Percentiles rank a stretch among this genome's conserved stretches.
phyloP scores from a whole-genome alignment of 2,888 invertebrate species.

The Diogma glabrata region DNA sequence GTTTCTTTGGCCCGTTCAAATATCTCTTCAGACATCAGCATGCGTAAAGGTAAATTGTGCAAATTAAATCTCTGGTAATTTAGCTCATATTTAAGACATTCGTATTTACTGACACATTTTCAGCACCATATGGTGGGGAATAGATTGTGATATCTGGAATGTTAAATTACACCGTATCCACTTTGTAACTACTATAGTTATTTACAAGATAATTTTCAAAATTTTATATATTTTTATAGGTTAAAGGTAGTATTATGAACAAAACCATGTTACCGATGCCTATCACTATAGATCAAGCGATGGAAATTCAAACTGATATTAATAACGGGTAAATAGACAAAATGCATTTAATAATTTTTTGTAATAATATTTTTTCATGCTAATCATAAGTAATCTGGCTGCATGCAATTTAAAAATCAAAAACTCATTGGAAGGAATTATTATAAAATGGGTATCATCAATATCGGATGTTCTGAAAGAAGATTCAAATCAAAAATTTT shows the following conservation, averaged over 20 bases:
- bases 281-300: slow-evolving; percentile 57
- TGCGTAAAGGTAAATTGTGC: too few species aligned
- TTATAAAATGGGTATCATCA: slow-evolving; percentile 77
- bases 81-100: too few species aligned
- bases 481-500: slow-evolving; percentile 57
- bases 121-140: too few species aligned
- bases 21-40: too few species aligned
- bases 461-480: slow-evolving; percentile 57
- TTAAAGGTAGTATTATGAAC: slow-evolving; percentile 64
- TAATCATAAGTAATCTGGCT: slow-evolving; percentile 35
- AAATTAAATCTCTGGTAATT: too few species aligned
- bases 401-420: slow-evolving; percentile 57
- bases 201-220: neutral
- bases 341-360: neutral
- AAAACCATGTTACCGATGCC: slow-evolving; percentile 82
- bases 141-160: neutral
- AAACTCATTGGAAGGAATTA: slow-evolving; percentile 70
- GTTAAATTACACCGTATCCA: neutral
- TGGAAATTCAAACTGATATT: slow-evolving; percentile 43
- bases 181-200: neutral
- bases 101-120: too few species aligned
- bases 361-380: neutral
- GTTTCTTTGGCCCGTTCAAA: too few species aligned
- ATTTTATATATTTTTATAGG: neutral
- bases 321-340: slow-evolving; percentile 27